A percentile compares a stretch with the other conserved stretches of the same genome.
Evolutionary conservation across 2,113 vertebrate genomes (phyloP).

Genomic region (Lates calcarifer): DNA sequence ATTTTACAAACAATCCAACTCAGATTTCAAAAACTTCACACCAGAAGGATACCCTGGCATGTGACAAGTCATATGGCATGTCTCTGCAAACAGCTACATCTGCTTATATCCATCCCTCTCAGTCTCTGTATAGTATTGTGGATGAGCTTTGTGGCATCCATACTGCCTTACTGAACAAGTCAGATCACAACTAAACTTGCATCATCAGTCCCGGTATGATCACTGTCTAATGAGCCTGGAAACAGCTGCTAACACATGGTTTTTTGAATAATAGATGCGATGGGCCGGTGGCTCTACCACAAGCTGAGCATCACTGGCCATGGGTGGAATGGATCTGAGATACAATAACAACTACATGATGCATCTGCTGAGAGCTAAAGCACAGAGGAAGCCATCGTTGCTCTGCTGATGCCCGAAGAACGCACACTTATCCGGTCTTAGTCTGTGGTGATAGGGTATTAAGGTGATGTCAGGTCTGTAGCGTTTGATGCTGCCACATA

Average conservation of each 20-base stretch:
- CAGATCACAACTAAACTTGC: constrained; percentile 39
- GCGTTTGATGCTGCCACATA: constrained; percentile 12
- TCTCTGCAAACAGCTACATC: constrained; percentile 18
- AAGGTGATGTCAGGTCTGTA: constrained; percentile 7
- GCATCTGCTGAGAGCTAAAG: constrained; percentile 27
- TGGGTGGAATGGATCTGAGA: constrained; percentile 31
- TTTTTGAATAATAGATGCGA: constrained; percentile 76
- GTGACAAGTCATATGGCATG: constrained; percentile 12
- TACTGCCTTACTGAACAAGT: neutral
- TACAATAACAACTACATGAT: constrained; percentile 30
- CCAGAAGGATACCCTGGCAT: constrained; percentile 4
- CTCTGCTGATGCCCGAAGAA: constrained; percentile 15
- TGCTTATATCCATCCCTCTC: neutral
- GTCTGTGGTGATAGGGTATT: constrained; percentile 15
- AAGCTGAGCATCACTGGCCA: constrained; percentile 37
- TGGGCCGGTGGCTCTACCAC: constrained; percentile 50
- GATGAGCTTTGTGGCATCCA: constrained; percentile 18
- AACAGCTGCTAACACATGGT: constrained; percentile 63
- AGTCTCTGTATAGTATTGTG: neutral
- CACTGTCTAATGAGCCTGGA: constrained; percentile 61
- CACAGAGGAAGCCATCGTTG: neutral
- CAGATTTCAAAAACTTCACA: neutral
- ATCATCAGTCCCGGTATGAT: constrained; percentile 41
- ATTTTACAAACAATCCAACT: neutral
- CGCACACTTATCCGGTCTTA: neutral